Evolutionary conservation across 1,140 invertebrate species (phyloP).

Genomic region (Mya arenaria): DNA sequence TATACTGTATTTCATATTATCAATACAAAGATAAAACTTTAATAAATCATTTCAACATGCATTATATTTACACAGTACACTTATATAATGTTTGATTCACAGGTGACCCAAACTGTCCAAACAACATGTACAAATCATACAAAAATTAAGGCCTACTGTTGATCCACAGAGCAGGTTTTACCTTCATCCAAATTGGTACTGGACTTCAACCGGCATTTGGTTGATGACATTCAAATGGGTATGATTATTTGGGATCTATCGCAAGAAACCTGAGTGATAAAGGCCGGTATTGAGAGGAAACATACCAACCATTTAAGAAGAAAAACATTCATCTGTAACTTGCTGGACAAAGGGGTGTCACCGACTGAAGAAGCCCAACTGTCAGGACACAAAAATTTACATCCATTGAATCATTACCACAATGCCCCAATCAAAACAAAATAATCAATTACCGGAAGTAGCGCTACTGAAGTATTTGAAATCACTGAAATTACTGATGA

Average conservation of each 20-base stretch:
- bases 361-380: conserved; percentile 17
- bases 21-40: too few relatives aligned
- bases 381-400: conserved; percentile 21
- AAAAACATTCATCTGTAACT: conserved; percentile 5
- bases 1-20: too few relatives aligned
- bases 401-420: neutral
- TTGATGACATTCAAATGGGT: neutral
- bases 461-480: neutral
- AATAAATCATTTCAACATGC: too few relatives aligned
- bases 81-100: neutral
- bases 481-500: neutral
- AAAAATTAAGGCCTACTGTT: neutral
- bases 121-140: neutral
- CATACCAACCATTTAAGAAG: conserved; percentile 12
- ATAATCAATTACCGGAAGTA: neutral
- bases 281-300: neutral
- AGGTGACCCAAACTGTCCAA: conserved; percentile 35
- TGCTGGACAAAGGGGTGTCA: neutral
- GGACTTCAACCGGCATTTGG: neutral
- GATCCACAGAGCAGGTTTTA: neutral
- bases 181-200: neutral
- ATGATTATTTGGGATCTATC: conserved; percentile 2
- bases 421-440: neutral
- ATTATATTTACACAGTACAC: too few relatives aligned
- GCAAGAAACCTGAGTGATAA: conserved; percentile 11